Evolutionary conservation across 2,797 vertebrate genomes (phyloP).

Genomic region (Pelobates cultripes): DNA sequence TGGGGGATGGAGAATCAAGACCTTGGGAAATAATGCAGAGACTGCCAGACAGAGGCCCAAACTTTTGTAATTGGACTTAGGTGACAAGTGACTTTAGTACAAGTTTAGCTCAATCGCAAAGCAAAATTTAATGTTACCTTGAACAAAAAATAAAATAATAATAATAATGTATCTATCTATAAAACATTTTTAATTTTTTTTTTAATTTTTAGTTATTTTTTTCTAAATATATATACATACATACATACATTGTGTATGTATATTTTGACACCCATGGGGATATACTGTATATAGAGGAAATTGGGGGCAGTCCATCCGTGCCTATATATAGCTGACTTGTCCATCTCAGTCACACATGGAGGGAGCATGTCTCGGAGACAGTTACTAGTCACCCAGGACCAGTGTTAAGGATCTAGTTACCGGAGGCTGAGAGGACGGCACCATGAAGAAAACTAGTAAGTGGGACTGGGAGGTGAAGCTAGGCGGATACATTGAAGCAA

Average conservation of each 20-base stretch:
- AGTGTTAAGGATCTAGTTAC: neutral
- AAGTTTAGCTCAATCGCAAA: no score
- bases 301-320: conserved; percentile 59
- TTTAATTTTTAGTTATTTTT: no score
- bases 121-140: no score
- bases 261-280: neutral
- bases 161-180: no score
- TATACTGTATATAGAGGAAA: neutral
- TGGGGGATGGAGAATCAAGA: no score
- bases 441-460: conserved; percentile 54
- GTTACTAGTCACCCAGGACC: neutral
- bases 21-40: no score
- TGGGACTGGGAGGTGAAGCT: neutral
- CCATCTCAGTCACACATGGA: conserved; percentile 28
- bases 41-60: no score
- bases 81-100: no score
- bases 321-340: conserved; percentile 35
- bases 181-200: no score
- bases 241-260: neutral
- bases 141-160: no score
- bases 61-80: no score
- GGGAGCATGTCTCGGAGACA: conserved; percentile 18
- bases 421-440: neutral
- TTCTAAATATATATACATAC: neutral
- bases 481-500: neutral